phyloP scores from a whole-genome alignment of 2,797 vertebrate genomes.

The Pipistrellus pipistrellus region DNA sequence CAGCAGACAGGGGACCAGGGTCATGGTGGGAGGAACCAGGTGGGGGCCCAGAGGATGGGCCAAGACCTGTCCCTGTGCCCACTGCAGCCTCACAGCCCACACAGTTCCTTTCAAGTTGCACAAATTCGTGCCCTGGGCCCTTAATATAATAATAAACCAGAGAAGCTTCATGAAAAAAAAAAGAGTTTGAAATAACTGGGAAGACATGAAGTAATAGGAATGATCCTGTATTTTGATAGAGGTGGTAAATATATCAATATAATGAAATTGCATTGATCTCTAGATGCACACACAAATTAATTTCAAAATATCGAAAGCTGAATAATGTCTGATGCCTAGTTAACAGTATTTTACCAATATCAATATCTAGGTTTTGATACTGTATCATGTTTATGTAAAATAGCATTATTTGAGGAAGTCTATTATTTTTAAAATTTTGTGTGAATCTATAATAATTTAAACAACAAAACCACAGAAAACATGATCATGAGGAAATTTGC shows the following conservation, averaged over 20 bases:
- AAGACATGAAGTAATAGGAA: neutral
- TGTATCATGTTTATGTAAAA: neutral
- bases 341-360: neutral
- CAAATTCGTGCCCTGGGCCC: too few species aligned
- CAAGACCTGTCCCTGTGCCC: too few species aligned
- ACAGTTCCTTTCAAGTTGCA: too few species aligned
- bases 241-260: neutral
- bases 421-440: neutral
- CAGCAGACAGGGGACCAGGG: too few species aligned
- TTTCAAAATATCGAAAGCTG: neutral
- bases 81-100: too few species aligned
- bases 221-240: neutral
- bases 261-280: neutral
- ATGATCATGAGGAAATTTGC: neutral
- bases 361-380: neutral
- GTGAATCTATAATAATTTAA: neutral
- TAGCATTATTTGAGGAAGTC: neutral
- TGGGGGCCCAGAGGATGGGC: too few species aligned
- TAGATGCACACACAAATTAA: neutral
- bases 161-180: neutral
- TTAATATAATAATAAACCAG: neutral
- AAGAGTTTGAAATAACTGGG: neutral
- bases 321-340: neutral
- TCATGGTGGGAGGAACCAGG: too few species aligned
- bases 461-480: neutral